Evolutionary conservation across 2,113 vertebrate genomes (phyloP).

Genomic region (Colossoma macropomum): DNA sequence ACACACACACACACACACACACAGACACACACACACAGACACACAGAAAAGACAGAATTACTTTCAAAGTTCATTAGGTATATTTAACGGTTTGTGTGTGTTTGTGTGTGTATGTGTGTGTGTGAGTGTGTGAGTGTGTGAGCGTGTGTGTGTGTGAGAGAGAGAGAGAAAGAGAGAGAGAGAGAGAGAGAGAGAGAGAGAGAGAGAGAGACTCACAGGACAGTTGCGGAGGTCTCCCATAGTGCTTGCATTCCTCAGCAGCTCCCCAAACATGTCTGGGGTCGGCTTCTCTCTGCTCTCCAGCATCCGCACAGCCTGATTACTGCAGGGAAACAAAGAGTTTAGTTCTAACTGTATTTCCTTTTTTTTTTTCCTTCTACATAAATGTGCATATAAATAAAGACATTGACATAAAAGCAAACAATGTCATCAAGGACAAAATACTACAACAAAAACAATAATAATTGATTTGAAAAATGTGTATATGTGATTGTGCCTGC

Average conservation of each 20-base stretch:
- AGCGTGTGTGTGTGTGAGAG: conserved; percentile 4
- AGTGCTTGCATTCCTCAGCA: conserved; percentile 92
- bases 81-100: neutral
- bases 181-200: too few species aligned
- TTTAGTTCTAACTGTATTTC: conserved; percentile 6
- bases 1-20: too few species aligned
- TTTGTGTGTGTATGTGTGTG: conserved; percentile 23
- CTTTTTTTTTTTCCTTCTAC: neutral
- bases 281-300: conserved; percentile 92
- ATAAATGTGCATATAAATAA: neutral
- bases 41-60: neutral
- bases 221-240: conserved; percentile 95
- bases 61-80: neutral
- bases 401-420: neutral
- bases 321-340: conserved; percentile 74
- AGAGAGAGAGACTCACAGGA: conserved; percentile 77
- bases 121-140: conserved; percentile 3
- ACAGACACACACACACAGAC: too few species aligned
- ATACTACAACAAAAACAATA: neutral
- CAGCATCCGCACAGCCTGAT: conserved; percentile 96
- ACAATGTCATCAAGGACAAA: neutral
- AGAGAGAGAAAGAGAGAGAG: too few species aligned
- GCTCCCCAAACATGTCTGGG: conserved; percentile 94
- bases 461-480: neutral
- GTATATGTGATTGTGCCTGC: neutral